These are phyloP conservation scores for Amiota minor DNA, from an alignment of 2,888 invertebrate genomes.

Conservation along the genomic window DNA sequence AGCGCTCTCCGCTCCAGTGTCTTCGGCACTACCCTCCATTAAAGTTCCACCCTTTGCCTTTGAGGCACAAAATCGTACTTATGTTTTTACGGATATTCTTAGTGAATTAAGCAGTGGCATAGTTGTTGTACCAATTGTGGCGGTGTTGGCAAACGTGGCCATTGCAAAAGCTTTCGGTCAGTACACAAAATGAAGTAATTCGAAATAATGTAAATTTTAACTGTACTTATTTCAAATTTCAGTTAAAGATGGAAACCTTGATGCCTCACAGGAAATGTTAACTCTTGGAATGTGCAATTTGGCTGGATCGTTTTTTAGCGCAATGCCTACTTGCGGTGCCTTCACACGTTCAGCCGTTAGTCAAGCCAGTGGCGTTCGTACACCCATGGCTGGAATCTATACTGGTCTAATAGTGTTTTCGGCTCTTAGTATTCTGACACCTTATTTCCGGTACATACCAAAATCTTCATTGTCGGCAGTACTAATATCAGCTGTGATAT, in stretches of 20 bases:
- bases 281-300: slow-evolving; percentile 88
- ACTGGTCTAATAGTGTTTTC: slow-evolving; percentile 81
- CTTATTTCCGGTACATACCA: slow-evolving; percentile 90
- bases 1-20: slow-evolving; percentile 78
- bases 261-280: slow-evolving; percentile 94
- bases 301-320: slow-evolving; percentile 86
- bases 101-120: slow-evolving; percentile 84
- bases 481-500: slow-evolving; percentile 90
- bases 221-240: slow-evolving; percentile 39
- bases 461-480: slow-evolving; percentile 89
- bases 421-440: slow-evolving; percentile 88
- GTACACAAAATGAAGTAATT: slow-evolving; percentile 59
- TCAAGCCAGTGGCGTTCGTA: slow-evolving; percentile 89
- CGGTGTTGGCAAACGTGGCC: slow-evolving; percentile 91
- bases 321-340: slow-evolving; percentile 91
- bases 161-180: slow-evolving; percentile 95
- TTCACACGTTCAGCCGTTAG: slow-evolving; percentile 93
- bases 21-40: slow-evolving; percentile 81
- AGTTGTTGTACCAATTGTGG: slow-evolving; percentile 85
- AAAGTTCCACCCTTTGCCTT: slow-evolving; percentile 81
- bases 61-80: slow-evolving; percentile 75
- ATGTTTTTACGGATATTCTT: slow-evolving; percentile 80
- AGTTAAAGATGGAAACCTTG: slow-evolving; percentile 82
- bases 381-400: slow-evolving; percentile 79
- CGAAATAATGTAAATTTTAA: not conserved